Percentiles rank a stretch among this genome's conserved stretches.
phyloP scores from a whole-genome alignment of 1,140 invertebrate species.

The Tetragonula clypearis region DNA sequence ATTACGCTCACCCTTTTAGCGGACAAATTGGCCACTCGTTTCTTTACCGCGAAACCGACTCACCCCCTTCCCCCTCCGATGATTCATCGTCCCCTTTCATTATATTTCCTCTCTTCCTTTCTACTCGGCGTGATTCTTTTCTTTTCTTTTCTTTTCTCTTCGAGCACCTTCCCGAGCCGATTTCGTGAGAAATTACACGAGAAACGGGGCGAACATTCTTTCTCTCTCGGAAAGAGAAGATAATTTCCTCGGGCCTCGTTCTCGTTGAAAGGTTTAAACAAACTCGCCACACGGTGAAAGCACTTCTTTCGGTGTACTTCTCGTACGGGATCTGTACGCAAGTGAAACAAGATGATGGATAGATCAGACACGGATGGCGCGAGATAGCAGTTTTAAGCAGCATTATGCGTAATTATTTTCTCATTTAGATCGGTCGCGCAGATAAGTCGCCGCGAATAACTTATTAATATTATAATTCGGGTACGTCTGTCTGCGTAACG shows the following conservation, averaged over 20 bases:
- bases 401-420: slow-evolving; percentile 21
- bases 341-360: background rate
- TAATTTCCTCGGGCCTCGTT: background rate
- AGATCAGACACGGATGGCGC: background rate
- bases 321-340: background rate
- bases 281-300: background rate
- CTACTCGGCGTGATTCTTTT: background rate
- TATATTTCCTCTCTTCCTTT: background rate
- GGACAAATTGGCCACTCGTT: slow-evolving; percentile 50
- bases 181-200: slow-evolving; percentile 39
- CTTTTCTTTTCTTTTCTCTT: too few species aligned
- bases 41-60: slow-evolving; percentile 31
- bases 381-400: background rate
- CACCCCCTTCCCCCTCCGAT: background rate
- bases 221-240: background rate
- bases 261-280: slow-evolving; percentile 18
- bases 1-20: slow-evolving; percentile 62
- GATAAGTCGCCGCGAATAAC: background rate
- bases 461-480: slow-evolving; percentile 24
- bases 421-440: background rate
- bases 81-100: background rate
- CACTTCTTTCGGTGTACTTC: background rate
- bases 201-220: background rate
- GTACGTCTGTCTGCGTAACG: background rate
- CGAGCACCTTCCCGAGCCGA: background rate